These are phyloP conservation scores for Psix sp. DNA, from an alignment of 1,140 invertebrate genomes.

Conservation along the genomic window DNA sequence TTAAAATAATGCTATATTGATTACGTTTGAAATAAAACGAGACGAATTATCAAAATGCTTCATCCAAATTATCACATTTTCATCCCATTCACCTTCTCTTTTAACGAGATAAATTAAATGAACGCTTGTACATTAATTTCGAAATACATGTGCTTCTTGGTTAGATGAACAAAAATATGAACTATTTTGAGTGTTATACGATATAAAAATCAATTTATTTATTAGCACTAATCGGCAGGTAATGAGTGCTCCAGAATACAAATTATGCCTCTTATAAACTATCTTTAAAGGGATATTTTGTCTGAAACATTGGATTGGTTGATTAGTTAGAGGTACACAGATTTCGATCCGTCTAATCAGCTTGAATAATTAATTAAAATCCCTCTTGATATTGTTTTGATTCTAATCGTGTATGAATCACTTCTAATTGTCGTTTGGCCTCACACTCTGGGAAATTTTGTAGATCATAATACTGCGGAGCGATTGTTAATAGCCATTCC, in stretches of 20 bases:
- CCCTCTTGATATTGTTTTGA: conserved; percentile 92
- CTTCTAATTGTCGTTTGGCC: conserved; percentile 94
- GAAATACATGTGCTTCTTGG: background rate
- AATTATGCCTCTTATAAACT: conserved; percentile 35
- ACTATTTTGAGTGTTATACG: conserved; percentile 31
- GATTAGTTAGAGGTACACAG: no score
- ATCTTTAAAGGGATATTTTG: conserved; percentile 29
- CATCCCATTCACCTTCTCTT: no score
- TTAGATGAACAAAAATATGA: conserved; percentile 25
- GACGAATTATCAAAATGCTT: no score
- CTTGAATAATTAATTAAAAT: conserved; percentile 79
- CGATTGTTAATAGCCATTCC: conserved; percentile 95
- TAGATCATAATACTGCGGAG: conserved; percentile 98
- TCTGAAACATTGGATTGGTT: background rate
- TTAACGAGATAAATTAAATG: no score
- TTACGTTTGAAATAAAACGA: background rate
- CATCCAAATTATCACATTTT: no score
- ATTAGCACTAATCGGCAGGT: conserved; percentile 34
- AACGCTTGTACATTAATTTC: no score
- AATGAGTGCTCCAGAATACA: conserved; percentile 30
- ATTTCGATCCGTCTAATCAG: background rate
- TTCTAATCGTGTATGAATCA: conserved; percentile 88
- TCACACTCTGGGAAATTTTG: conserved; percentile 98
- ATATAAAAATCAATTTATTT: conserved; percentile 55
- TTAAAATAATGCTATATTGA: background rate